Evolutionary conservation across 2,888 invertebrate genomes (phyloP).

Genomic region (Drosophila kambysellisi): DNA sequence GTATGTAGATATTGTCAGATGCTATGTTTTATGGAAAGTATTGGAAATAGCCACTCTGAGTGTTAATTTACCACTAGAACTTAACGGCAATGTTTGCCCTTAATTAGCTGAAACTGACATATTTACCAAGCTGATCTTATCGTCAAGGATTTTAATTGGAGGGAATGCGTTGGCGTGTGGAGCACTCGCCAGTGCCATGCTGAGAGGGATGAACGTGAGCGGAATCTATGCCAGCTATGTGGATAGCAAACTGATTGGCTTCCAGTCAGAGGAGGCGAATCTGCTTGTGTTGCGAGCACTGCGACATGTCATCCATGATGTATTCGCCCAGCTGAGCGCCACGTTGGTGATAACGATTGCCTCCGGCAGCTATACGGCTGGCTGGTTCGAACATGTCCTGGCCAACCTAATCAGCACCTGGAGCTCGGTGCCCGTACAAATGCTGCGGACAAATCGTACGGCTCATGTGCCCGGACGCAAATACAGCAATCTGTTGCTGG

Average conservation of each 20-base stretch:
- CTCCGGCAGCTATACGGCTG: conserved; percentile 1
- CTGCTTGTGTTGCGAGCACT: conserved; percentile 50
- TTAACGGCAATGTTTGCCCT: conserved; percentile 23
- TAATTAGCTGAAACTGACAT: conserved; percentile 18
- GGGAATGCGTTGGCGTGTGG: not conserved
- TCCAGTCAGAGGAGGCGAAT: conserved; percentile 57
- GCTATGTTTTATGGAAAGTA: not conserved
- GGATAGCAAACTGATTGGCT: conserved; percentile 45
- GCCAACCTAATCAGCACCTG: conserved; percentile 41
- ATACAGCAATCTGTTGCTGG: conserved; percentile 56
- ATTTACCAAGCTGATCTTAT: conserved; percentile 16
- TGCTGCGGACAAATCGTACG: conserved; percentile 33
- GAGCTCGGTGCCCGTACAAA: conserved; percentile 51
- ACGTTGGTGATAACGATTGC: conserved; percentile 57
- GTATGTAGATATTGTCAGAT: conserved; percentile 5
- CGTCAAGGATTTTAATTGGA: not conserved
- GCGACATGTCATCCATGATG: conserved; percentile 50
- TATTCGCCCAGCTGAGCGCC: conserved; percentile 54
- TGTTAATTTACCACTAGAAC: not conserved
- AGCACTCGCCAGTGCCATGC: not conserved
- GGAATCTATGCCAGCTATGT: conserved; percentile 45
- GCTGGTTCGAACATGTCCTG: conserved; percentile 60
- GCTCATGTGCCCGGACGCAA: conserved; percentile 55
- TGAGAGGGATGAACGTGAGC: conserved; percentile 33
- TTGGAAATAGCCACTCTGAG: not conserved